Evolutionary conservation across 1,140 invertebrate species (phyloP).

Genomic region (Drosophila repleta): DNA sequence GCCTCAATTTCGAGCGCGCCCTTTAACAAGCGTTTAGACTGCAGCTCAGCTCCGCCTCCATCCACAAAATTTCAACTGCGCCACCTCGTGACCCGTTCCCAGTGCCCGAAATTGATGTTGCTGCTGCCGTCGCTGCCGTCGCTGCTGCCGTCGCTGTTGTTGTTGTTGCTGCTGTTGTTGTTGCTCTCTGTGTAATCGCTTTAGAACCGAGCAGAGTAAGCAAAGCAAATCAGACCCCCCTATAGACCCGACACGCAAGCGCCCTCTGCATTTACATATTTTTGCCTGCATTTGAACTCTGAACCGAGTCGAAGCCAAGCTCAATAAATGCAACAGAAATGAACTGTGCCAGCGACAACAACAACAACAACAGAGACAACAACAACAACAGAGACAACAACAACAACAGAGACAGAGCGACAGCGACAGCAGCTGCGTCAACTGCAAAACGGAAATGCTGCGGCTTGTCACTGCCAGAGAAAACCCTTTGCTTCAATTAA

Average conservation of each 20-base stretch:
- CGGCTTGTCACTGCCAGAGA: conserved; percentile 31
- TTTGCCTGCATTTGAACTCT: conserved; percentile 74
- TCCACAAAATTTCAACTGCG: background rate
- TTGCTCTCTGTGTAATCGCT: conserved; percentile 42
- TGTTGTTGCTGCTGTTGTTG: conserved; percentile 34
- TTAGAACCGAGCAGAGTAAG: conserved; percentile 31
- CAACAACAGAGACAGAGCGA: background rate
- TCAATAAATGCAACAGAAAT: conserved; percentile 32
- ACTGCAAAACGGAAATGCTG: conserved; percentile 42
- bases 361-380: background rate
- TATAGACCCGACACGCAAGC: conserved; percentile 61
- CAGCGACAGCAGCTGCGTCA: conserved; percentile 46
- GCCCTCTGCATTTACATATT: conserved; percentile 79
- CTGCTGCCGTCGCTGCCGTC: conserved; percentile 5
- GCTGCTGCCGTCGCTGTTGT: conserved; percentile 10
- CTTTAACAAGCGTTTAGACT: conserved; percentile 77
- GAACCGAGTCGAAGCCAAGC: conserved; percentile 28
- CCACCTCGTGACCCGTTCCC: conserved; percentile 69
- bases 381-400: background rate
- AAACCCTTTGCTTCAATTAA: conserved; percentile 69
- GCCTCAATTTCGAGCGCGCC: conserved; percentile 69
- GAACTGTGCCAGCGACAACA: conserved; percentile 1
- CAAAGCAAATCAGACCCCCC: conserved; percentile 5
- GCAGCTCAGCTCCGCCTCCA: conserved; percentile 11
- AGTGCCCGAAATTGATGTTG: conserved; percentile 43